A percentile compares a stretch with the other conserved stretches of the same genome.
Evolutionary conservation across 2,888 invertebrate genomes (phyloP).

Genomic region (Agonopterix heracliana): DNA sequence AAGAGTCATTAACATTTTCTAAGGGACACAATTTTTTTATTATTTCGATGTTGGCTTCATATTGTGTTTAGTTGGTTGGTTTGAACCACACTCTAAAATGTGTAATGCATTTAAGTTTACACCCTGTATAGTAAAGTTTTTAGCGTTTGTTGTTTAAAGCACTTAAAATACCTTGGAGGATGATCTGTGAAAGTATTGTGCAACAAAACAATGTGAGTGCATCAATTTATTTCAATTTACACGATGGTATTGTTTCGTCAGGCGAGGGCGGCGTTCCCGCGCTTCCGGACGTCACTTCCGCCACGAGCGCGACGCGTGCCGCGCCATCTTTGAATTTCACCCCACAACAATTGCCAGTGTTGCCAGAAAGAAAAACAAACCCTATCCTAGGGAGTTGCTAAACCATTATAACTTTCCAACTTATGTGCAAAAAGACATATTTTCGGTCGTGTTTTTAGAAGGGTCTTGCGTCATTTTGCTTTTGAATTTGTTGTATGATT

Average conservation of each 20-base stretch:
- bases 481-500: constrained; percentile 29
- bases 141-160: neutral
- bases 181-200: constrained; percentile 43
- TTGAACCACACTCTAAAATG: no score
- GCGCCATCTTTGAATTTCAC: constrained; percentile 67
- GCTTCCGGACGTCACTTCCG: constrained; percentile 63
- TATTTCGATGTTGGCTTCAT: no score
- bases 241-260: constrained; percentile 62
- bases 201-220: constrained; percentile 51
- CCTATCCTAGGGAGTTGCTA: constrained; percentile 8
- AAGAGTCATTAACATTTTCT: no score
- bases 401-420: constrained; percentile 1
- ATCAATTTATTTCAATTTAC: constrained; percentile 76
- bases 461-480: no score
- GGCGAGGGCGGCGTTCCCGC: constrained; percentile 55
- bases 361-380: constrained; percentile 46
- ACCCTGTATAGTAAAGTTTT: no score
- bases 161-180: constrained; percentile 31
- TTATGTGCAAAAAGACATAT: no score
- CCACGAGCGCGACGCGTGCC: constrained; percentile 67
- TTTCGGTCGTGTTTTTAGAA: no score
- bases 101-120: no score
- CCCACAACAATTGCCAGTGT: constrained; percentile 55
- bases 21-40: no score
- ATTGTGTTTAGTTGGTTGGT: no score